Base-by-base conservation (phyloP, 2,113 vertebrate genomes). In the Pyxicephalus adspersus region DNA sequence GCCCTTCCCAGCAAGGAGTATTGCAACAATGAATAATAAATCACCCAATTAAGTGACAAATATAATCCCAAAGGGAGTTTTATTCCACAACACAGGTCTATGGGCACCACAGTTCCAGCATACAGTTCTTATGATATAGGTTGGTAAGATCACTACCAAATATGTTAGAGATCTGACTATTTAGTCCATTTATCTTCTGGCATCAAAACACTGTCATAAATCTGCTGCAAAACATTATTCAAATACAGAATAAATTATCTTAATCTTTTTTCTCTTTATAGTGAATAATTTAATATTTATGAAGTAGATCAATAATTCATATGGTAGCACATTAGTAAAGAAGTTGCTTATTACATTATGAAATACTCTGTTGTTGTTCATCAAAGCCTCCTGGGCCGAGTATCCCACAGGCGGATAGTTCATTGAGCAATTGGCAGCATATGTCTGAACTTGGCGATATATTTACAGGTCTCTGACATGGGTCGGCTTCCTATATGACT, bases 271-370 rank as follows among this genome's bases (percentile, higher is more conserved):
- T 13, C 54, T n/a, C 54, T 57, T 57, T 4, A 18, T n/a, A 55
- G 16, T 73, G 20, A 18, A 50, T 58, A 23, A 58, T 74, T 20
- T 58, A 58, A 58, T 58, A 74, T 74, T 74, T 23, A 74, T 58
- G 20, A 58, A 2, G 28, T 28, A 74, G 11, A 72, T 74, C 4
- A 58, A 74, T 74, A 34, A 74, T 74, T 58, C 54, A 74, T 4
- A n/a, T 6, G 54, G 5, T 29, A n/a, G 23, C 26, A 57, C 26
- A 31, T 29, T 26, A 57, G 26, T 22, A 17, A 26, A 52, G 19
- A 68, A 64, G 3, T 16, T 54, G 51, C n/a, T 22, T 8, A 31
- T 22, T 29, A 73, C 11, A 73, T 58, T 28, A 57, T 5, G 38
- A 38, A 17, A 34, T 57, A 73, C 5, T 13, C 5, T 20, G 28